Evolutionary conservation across 2,797 vertebrate species (phyloP), one percentile per base, ranked within the genome.

Genomic region (Cossypha niveicapilla): DNA sequence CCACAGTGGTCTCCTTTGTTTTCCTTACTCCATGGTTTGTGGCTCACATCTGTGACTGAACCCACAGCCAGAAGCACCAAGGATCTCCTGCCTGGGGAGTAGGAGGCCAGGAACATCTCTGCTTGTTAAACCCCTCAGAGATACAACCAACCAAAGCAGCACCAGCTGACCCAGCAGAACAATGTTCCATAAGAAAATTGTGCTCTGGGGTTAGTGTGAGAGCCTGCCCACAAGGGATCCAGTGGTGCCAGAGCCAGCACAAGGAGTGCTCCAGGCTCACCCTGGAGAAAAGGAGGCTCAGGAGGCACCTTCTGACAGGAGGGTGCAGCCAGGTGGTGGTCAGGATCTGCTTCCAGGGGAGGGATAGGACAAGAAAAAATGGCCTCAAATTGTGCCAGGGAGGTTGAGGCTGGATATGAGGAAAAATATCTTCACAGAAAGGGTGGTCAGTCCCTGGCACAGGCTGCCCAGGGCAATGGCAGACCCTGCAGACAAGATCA

Each of bases 11-110:
- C 34, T 57, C 37, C 17, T 47, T 58, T n/a, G 7, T 7, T 30
- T 9, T 34, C 8, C 23, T 47, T 18, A 6, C 45, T 48, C 30
- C 37, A 28, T 10, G 8, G 15, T 39, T 45, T 15, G 56, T 11
- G 8, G 37, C 10, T 24, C 13, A 11, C n/a, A 42, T 18, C 28
- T 66, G 11, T 30, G 32, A 24, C 34, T 23, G 19, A 61, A 37
- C 5, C 17, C 4, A 1, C 1, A 1, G 39, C 15, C 39, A 65
- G 57, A 44, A 88, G 30, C 32, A 56, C 9, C 1, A 9, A 3
- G 41, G 5, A 32, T 39, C 39, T 83, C 77, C 16, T 67, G 83
- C 14, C 41, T 6, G 6, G 3, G 42, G 15, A 78, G 41, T 0
- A 13, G 30, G 23, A 2, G 41, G 15, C 18, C 39, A 47, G n/a